Base-by-base conservation (phyloP, 2,797 vertebrate genomes). In the Sebastes ruberrimus region DNA sequence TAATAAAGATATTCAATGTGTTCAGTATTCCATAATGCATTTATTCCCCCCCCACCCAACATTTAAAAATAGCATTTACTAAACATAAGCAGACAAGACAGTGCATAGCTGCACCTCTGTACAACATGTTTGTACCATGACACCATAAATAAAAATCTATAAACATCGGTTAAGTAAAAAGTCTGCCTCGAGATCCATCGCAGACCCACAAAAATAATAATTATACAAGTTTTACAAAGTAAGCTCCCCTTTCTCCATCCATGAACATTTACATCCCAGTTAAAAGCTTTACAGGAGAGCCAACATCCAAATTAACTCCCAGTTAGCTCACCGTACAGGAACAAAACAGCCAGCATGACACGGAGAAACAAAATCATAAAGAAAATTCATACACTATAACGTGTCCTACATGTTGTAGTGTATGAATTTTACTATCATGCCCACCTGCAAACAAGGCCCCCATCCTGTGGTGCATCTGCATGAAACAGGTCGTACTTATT, bases 121-220 rank as follows among this genome's bases (percentile, higher is more conserved):
- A 91, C 87, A 94, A 83, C 73, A 81, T 74, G 57, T 89, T 85
- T 86, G 88, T 91, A 94, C 91, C 86, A 61, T 65, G 71, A 94
- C 89, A 93, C 88, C 90, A 93, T 93, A 95, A 96, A 95, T 94
- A 94, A 93, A 95, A 94, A 90, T 89, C 90, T 95, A 95, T 89
- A 94, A 95, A 95, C 93, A 90, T 80, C 25, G n/a, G 76, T 89
- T 84, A 86, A 91, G 91, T 93, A 92, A 89, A 93, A 95, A 93
- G 83, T 86, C 64, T 73, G 72, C 79, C 83, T 92, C 56, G n/a
- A 86, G 86, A 89, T 77, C 71, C 69, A 79, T 86, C 77, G 60
- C 92, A 86, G 89, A 94, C 80, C 71, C 81, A 89, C 82, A 93
- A 89, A 94, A 92, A 90, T 83, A 84, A 88, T 87, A 86, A 87